These are phyloP conservation scores for Heterodera schachtii DNA, from an alignment of 1,140 invertebrate species.

Conservation along the genomic window DNA sequence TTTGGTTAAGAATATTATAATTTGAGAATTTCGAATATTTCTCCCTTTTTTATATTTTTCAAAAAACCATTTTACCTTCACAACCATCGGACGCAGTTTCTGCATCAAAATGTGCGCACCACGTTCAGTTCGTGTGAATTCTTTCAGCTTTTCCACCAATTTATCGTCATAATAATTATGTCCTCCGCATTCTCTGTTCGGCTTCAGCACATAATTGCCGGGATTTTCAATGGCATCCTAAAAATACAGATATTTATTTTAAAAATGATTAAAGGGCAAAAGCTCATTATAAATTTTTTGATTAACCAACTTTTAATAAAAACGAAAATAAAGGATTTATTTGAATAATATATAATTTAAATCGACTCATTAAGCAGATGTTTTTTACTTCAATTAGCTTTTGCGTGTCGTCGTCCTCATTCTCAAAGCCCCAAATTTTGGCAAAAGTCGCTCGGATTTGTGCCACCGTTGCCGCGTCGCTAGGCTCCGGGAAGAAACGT, in stretches of 20 bases:
- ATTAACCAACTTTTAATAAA: too few species aligned
- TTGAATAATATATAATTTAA: too few species aligned
- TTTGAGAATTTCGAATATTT: too few species aligned
- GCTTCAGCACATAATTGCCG: constrained; percentile 87
- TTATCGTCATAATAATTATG: constrained; percentile 89
- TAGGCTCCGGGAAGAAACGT: constrained; percentile 30
- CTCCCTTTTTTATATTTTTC: too few species aligned
- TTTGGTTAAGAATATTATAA: too few species aligned
- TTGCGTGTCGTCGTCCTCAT: constrained; percentile 32
- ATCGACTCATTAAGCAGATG: too few species aligned
- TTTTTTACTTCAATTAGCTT: too few species aligned
- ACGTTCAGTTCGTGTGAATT: constrained; percentile 75
- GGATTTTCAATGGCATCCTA: constrained; percentile 79
- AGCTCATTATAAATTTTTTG: too few species aligned
- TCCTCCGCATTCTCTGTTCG: constrained; percentile 80
- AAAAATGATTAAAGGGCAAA: too few species aligned
- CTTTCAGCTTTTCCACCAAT: constrained; percentile 73
- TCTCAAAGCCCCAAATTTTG: constrained; percentile 83
- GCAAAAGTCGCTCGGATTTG: constrained; percentile 82
- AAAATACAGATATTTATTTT: too few species aligned
- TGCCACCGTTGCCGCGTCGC: constrained; percentile 70
- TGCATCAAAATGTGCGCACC: constrained; percentile 94
- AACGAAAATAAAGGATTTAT: too few species aligned
- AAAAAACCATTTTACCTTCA: constrained; percentile 52
- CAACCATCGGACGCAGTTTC: constrained; percentile 47